Base-by-base conservation (phyloP, 1,140 invertebrate genomes). In the Caenorhabditis brenneri region DNA sequence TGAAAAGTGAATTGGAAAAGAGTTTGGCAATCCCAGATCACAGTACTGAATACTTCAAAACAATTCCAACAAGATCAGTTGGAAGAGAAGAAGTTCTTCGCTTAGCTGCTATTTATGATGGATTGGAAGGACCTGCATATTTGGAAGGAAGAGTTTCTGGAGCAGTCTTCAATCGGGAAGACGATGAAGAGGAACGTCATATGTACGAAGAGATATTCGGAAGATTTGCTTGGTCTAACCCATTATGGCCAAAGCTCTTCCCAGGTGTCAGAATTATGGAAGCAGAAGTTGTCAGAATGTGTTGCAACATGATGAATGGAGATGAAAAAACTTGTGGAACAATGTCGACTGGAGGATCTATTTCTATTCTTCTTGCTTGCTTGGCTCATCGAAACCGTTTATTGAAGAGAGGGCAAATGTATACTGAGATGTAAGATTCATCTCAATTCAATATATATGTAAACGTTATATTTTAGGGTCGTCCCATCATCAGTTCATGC, bases 191-290 rank as follows among this genome's bases (percentile, higher is more conserved):
- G 46, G 92, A 98, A 9, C 93, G 93, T 19, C 90, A 94, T 9
- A 91, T 99, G 12, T 93, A 96, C 33, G 94, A 94, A 2, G 90
- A 92, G 86, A 94, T 97, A 6, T 99, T 96, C 92, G 92, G 93
- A 1, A 92, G 94, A 78, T 95, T 96, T 36, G 95, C 96, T 0
- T 98, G 96, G 91, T 96, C 96, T 0, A 99, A 99, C 93, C 98
- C 97, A 1, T 92, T 99, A 3, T 98, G 99, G 92, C 93, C 96
- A 0, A 97, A 99, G 91, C 93, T 99, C 16, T 99, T 99, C 91
- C 97, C 97, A 24, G 97, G 97, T 19, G 92, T 98, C 22, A 95
- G 96, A 87, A 98, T 98, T 93, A 98, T 99, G 96, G 98, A 99
- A 92, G 95, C 97, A 0, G 97, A 99, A 92, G 93, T 99, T 33